These are phyloP conservation scores for Syngnathus acus DNA, from an alignment of 2,797 vertebrate genomes.

Conservation along the genomic window DNA sequence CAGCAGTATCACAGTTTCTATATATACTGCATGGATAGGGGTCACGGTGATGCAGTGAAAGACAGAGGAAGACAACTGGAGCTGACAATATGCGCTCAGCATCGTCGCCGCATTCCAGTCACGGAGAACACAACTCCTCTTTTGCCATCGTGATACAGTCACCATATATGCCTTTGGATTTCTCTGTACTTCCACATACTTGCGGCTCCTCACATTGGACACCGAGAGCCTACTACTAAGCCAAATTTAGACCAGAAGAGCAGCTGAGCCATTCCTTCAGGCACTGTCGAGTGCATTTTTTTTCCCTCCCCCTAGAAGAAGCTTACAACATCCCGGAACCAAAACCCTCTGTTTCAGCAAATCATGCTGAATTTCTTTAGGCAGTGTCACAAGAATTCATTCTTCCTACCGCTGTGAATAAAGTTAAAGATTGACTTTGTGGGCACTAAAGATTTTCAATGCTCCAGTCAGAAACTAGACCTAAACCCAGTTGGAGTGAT, in stretches of 20 bases:
- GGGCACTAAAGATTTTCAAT: too few species aligned
- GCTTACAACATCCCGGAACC: constrained; percentile 1
- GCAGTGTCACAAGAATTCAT: neutral
- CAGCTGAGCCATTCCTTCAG: constrained; percentile 35
- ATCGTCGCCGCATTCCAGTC: constrained; percentile 10
- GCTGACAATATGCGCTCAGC: constrained; percentile 36
- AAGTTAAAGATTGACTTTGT: too few species aligned
- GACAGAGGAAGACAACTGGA: constrained; percentile 39
- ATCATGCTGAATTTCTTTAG: neutral
- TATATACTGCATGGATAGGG: constrained; percentile 32
- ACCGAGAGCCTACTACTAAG: constrained; percentile 47
- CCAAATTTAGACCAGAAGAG: constrained; percentile 60
- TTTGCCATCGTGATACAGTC: constrained; percentile 5
- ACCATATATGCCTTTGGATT: constrained; percentile 33
- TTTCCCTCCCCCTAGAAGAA: constrained; percentile 15
- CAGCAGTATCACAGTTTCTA: constrained; percentile 11
- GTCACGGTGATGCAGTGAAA: constrained; percentile 35
- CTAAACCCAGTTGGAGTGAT: too few species aligned
- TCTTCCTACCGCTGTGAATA: too few species aligned
- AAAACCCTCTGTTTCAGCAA: neutral
- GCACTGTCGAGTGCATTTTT: constrained; percentile 25
- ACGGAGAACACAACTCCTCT: too few species aligned
- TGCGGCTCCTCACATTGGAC: constrained; percentile 52
- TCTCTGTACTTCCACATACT: constrained; percentile 38
- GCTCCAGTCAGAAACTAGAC: too few species aligned